Evolutionary conservation across 2,888 invertebrate species (phyloP).

Genomic region (Ophioninae sp.): DNA sequence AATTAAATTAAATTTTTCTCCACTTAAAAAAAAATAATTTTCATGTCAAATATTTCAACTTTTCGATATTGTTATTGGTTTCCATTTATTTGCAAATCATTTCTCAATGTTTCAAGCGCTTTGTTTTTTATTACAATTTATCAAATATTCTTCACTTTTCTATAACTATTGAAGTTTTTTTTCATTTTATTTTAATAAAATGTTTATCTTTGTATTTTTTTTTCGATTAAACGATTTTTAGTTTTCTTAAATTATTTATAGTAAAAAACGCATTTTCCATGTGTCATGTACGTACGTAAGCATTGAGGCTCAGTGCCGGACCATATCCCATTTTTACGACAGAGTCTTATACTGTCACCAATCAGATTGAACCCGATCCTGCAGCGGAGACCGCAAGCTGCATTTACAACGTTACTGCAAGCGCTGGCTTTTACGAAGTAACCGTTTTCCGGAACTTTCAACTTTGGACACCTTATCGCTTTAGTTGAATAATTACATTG

Average conservation of each 20-base stretch:
- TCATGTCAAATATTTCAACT: too few species aligned
- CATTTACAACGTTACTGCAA: constrained; percentile 86
- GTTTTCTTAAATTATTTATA: not conserved
- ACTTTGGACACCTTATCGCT: constrained; percentile 84
- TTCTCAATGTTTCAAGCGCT: too few species aligned
- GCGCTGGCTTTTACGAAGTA: constrained; percentile 85
- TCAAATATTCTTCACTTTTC: too few species aligned
- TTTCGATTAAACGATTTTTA: too few species aligned
- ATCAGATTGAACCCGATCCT: constrained; percentile 84
- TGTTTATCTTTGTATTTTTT: not conserved
- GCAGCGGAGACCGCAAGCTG: constrained; percentile 87
- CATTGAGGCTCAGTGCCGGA: constrained; percentile 85
- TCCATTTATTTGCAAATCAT: too few species aligned
- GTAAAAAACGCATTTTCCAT: not conserved
- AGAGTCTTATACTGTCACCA: constrained; percentile 84
- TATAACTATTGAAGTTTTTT: constrained; percentile 6
- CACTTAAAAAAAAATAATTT: too few species aligned
- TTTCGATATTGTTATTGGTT: too few species aligned
- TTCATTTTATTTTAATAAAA: not conserved
- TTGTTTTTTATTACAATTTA: too few species aligned
- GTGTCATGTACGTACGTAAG: constrained; percentile 82
- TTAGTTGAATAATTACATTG: constrained; percentile 42
- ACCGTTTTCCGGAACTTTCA: constrained; percentile 85
- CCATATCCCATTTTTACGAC: constrained; percentile 86
- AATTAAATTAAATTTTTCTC: too few species aligned